A percentile compares a stretch with the other conserved stretches of the same genome.
These are phyloP conservation scores for Pachliopta kotzebuea DNA, from an alignment of 2,888 invertebrate species.

Conservation along the genomic window DNA sequence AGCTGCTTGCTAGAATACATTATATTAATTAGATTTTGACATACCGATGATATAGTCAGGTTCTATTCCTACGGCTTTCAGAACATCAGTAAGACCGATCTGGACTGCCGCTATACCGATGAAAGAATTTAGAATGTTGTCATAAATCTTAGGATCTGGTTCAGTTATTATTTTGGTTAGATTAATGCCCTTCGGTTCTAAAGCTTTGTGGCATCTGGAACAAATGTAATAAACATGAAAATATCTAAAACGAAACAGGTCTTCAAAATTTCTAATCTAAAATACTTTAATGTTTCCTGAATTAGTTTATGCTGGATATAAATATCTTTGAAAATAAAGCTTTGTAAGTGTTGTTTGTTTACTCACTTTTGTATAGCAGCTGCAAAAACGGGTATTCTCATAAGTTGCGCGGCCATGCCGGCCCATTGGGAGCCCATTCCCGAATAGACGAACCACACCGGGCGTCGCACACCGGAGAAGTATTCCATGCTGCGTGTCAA, in stretches of 20 bases:
- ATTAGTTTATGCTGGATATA: too few relatives aligned
- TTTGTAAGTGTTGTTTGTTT: too few relatives aligned
- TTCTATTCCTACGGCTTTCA: conserved; percentile 71
- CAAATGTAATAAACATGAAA: neutral
- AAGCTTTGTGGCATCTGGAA: conserved; percentile 78
- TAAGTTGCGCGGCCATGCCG: conserved; percentile 89
- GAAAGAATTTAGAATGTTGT: conserved; percentile 86
- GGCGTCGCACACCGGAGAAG: conserved; percentile 82
- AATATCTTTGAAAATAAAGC: too few relatives aligned
- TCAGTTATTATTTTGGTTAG: conserved; percentile 82
- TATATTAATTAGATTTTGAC: conserved; percentile 24
- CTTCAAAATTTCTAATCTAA: too few relatives aligned
- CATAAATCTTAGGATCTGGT: conserved; percentile 82
- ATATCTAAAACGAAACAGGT: too few relatives aligned
- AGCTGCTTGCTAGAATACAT: neutral
- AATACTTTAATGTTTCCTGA: too few relatives aligned
- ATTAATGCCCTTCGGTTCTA: conserved; percentile 83
- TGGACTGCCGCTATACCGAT: conserved; percentile 88
- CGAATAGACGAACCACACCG: conserved; percentile 94
- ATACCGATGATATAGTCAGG: conserved; percentile 75
- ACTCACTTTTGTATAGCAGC: conserved; percentile 83
- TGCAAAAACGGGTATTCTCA: conserved; percentile 87
- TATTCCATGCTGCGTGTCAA: conserved; percentile 78
- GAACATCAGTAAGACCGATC: conserved; percentile 75
- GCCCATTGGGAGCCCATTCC: conserved; percentile 96